Evolutionary conservation across 2,888 invertebrate genomes (phyloP).

Genomic region (Pseudococcus viburni): DNA sequence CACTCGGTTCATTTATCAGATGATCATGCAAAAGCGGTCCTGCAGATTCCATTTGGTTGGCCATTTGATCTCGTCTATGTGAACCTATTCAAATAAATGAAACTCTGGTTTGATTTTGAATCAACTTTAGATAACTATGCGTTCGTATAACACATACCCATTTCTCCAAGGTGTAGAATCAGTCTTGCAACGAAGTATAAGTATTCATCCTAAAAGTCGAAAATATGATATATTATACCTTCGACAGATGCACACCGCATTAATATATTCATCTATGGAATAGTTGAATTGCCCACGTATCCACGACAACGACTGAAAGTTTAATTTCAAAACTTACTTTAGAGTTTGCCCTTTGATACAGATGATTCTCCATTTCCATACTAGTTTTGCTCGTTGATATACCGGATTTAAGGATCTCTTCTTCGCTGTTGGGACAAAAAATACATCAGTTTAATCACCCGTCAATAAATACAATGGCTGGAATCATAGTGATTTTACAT

Average conservation of each 20-base stretch:
- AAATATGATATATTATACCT: neutral
- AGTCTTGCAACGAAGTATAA: constrained; percentile 90
- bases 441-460: neutral
- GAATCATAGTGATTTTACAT: constrained; percentile 77
- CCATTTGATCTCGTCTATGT: constrained; percentile 3
- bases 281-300: neutral
- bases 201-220: constrained; percentile 82
- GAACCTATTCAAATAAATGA: neutral
- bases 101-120: too few relatives aligned
- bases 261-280: neutral
- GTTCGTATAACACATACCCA: constrained; percentile 80
- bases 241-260: neutral
- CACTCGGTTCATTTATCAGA: neutral
- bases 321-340: constrained; percentile 72
- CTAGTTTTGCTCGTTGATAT: constrained; percentile 89
- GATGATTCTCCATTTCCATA: constrained; percentile 93
- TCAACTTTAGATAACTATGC: neutral
- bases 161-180: constrained; percentile 90
- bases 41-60: neutral
- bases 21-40: neutral
- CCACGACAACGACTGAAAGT: neutral
- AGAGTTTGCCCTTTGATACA: constrained; percentile 89
- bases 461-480: neutral
- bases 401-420: constrained; percentile 86
- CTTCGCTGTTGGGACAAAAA: constrained; percentile 78